Base-by-base conservation (phyloP, 2,797 vertebrate species). In the Ptychadena robeensis region DNA sequence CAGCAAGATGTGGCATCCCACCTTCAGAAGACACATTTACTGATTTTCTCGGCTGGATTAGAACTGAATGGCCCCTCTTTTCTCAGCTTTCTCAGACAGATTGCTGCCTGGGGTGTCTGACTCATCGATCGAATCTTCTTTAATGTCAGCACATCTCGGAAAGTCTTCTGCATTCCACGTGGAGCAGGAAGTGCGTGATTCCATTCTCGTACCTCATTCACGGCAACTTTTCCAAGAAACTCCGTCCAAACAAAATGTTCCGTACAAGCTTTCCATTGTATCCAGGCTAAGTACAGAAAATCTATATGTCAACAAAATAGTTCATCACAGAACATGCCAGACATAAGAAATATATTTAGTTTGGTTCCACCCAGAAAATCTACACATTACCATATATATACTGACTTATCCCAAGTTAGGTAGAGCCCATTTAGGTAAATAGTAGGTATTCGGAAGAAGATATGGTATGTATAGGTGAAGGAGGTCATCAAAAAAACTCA, bases 141-240 rank as follows among this genome's bases (percentile, higher is more conserved):
- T 27, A 68, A 68, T 68, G 32, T 68, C 66, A 68, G 66, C 66
- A 37, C 34, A 37, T 18, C 22, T 34, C 38, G 67, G 35, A 30
- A 67, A 67, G 32, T 31, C 75, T 78, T 78, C 73, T 25, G 57
- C 73, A 74, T 74, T 74, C 40, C 48, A 27, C 75, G 9, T 53
- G 40, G 14, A 27, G 44, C 64, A 78, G 75, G 75, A 78, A 78
- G 34, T 25, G 40, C 25, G 75, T 22, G 40, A 53, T 53, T 31
- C 12, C 38, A 3, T 53, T 37, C 11, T 30, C n/a, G 15, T 3
- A 48, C 4, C 30, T n/a, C 27, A 18, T 27, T 38, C 37, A 31
- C 30, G 15, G 63, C 22, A 22, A 44, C 28, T 48, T 66, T 78
- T 67, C 75, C 64, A 18, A 48, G 75, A 68, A 67, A 67, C 64